Percentiles rank a stretch among this genome's conserved stretches.
phyloP scores from a whole-genome alignment of 2,888 invertebrate genomes.

The Oscheius sp. region DNA sequence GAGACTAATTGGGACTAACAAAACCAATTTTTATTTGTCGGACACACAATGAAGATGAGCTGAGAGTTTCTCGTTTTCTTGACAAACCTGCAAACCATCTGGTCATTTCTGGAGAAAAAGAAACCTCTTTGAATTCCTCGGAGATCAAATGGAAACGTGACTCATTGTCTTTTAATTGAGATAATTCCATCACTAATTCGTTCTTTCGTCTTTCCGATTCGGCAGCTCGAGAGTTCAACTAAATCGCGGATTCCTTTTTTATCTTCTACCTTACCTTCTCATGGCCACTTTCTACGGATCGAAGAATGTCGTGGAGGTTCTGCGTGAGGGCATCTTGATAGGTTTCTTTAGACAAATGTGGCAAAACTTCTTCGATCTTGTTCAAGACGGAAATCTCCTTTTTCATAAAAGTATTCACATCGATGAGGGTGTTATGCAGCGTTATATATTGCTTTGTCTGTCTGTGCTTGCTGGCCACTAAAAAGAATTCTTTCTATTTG shows the following conservation, averaged over 20 bases:
- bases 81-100: not conserved
- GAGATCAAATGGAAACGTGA: constrained; percentile 6
- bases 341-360: constrained; percentile 75
- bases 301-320: constrained; percentile 22
- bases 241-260: too few species aligned
- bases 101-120: too few species aligned
- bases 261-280: constrained; percentile 20
- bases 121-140: constrained; percentile 28
- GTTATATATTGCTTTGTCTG: constrained; percentile 98
- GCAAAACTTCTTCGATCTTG: constrained; percentile 87
- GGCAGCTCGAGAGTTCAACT: not conserved
- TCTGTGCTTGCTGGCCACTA: constrained; percentile 91
- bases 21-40: not conserved
- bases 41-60: not conserved
- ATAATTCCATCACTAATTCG: constrained; percentile 9
- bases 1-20: constrained; percentile 1
- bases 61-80: constrained; percentile 11
- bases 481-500: not conserved
- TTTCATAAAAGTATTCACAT: constrained; percentile 89
- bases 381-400: constrained; percentile 86
- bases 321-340: constrained; percentile 28
- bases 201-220: constrained; percentile 19
- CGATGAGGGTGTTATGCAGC: constrained; percentile 91
- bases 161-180: constrained; percentile 15
- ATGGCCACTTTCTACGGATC: constrained; percentile 19